Percentiles rank a stretch among this genome's conserved stretches.
phyloP scores from a whole-genome alignment of 2,888 invertebrate species.

The Xylocampa areola region DNA sequence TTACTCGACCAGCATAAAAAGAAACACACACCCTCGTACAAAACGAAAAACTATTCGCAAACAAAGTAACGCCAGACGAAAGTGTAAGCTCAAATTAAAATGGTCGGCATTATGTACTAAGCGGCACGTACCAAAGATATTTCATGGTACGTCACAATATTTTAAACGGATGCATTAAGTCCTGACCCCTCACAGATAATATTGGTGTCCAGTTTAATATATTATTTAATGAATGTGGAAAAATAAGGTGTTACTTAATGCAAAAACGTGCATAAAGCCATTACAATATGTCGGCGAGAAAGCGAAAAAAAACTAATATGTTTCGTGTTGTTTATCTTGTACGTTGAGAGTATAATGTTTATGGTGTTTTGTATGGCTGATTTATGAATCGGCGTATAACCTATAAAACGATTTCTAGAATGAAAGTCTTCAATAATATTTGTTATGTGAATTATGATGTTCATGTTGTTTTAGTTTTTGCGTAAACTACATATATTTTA shows the following conservation, averaged over 20 bases:
- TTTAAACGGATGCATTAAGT: constrained; percentile 82
- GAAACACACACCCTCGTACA: constrained; percentile 59
- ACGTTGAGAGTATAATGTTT: constrained; percentile 45
- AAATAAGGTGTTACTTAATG: constrained; percentile 63
- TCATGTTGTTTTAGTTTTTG: neutral
- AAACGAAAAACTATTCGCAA: constrained; percentile 31
- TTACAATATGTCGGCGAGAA: constrained; percentile 51
- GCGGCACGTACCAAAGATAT: constrained; percentile 78
- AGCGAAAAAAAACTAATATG: constrained; percentile 58
- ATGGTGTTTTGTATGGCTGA: constrained; percentile 42
- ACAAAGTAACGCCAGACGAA: constrained; percentile 20
- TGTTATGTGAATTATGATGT: neutral
- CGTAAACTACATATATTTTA: neutral
- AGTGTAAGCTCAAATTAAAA: constrained; percentile 51
- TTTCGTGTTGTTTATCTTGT: constrained; percentile 57
- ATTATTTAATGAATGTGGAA: constrained; percentile 77
- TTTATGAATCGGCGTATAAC: constrained; percentile 44
- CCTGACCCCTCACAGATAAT: constrained; percentile 78
- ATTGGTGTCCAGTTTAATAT: constrained; percentile 80
- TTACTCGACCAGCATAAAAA: constrained; percentile 71
- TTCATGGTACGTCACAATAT: constrained; percentile 84
- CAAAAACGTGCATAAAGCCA: constrained; percentile 51
- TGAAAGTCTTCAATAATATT: constrained; percentile 12
- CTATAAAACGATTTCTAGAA: constrained; percentile 28
- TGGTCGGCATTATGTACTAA: constrained; percentile 47